Conservation (phyloP, 2,888 invertebrate species). For the Orthosia gracilis region DNA sequence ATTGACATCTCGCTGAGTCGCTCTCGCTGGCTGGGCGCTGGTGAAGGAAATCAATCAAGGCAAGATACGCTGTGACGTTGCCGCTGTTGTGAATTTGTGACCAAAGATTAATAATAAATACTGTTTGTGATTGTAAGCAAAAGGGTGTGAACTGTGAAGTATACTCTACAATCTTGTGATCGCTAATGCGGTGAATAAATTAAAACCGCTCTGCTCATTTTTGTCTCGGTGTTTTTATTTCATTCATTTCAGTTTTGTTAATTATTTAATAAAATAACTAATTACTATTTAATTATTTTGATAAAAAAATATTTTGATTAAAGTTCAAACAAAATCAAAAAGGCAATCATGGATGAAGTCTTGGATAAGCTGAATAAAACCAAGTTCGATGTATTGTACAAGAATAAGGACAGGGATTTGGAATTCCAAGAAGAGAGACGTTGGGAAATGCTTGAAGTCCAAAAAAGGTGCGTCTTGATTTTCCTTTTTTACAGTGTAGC, state of each 20-base stretch:
- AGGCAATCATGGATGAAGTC: conserved; percentile 81
- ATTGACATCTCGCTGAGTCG: not conserved
- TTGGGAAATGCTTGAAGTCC: conserved; percentile 88
- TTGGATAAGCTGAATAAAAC: conserved; percentile 74
- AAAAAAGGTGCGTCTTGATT: conserved; percentile 88
- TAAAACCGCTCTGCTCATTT: not conserved
- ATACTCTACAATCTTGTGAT: not conserved
- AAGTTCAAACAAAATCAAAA: not conserved
- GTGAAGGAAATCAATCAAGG: not conserved
- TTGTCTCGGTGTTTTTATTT: not conserved
- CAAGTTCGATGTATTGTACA: conserved; percentile 79
- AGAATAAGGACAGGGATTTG: conserved; percentile 81
- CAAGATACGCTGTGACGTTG: too few species aligned
- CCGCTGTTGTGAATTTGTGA: too few species aligned
- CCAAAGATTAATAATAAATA: too few species aligned
- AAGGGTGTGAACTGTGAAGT: too few species aligned
- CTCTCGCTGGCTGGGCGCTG: too few species aligned
- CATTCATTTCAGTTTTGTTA: not conserved
- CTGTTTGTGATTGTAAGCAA: too few species aligned
- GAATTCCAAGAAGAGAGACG: conserved; percentile 90
- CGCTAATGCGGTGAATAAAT: not conserved
- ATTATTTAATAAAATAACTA: not conserved
- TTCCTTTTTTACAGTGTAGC: not conserved
- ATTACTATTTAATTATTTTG: too few species aligned
- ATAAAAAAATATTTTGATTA: not conserved